Conservation (phyloP, 2,888 invertebrate genomes). For the Pyrrhia umbra region DNA sequence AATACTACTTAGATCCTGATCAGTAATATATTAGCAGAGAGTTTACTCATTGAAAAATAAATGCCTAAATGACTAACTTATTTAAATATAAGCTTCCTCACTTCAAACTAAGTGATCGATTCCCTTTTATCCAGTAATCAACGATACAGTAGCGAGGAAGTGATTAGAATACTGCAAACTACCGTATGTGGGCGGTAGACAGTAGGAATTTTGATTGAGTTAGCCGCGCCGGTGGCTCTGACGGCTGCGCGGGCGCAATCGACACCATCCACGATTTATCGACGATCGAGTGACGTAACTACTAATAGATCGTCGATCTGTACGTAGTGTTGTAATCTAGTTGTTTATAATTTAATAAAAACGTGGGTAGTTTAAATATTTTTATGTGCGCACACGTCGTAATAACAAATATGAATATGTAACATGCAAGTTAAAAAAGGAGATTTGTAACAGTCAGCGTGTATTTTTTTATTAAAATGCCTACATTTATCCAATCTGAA, state of each 20-base stretch:
- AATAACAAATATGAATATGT: slow-evolving; percentile 37
- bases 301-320: slow-evolving; percentile 49
- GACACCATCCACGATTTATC: slow-evolving; percentile 63
- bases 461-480: too few relatives aligned
- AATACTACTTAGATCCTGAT: too few relatives aligned
- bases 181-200: slow-evolving; percentile 59
- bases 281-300: slow-evolving; percentile 61
- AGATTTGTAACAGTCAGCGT: slow-evolving; percentile 3
- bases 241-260: slow-evolving; percentile 55
- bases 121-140: slow-evolving; percentile 44
- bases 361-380: slow-evolving; percentile 59
- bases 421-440: not conserved
- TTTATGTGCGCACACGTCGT: slow-evolving; percentile 40
- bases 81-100: not conserved
- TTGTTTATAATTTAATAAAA: slow-evolving; percentile 53
- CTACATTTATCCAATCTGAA: too few relatives aligned
- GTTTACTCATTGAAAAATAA: not conserved
- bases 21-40: too few relatives aligned
- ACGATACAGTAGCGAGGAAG: slow-evolving; percentile 59
- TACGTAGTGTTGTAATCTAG: slow-evolving; percentile 52
- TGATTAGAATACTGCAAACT: slow-evolving; percentile 58
- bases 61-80: not conserved
- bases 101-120: slow-evolving; percentile 12
- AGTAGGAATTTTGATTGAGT: slow-evolving; percentile 78
- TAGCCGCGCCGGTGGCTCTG: slow-evolving; percentile 60